Evolutionary conservation across 2,797 vertebrate species (phyloP).

Genomic region (Florisuga fusca): DNA sequence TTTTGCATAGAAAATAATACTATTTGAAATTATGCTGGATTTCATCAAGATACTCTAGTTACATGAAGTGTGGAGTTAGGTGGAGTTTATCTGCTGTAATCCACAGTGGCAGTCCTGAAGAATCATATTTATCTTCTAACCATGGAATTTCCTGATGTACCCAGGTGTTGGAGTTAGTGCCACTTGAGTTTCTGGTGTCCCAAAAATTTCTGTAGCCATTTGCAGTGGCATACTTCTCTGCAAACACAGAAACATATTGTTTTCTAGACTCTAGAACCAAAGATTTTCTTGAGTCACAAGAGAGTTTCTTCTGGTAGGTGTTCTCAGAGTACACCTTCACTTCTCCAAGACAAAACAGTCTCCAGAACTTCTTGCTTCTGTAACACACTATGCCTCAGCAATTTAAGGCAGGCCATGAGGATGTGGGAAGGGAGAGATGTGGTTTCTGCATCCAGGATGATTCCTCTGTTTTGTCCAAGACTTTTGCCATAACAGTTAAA

Average conservation of each 20-base stretch:
- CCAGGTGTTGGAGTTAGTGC: neutral
- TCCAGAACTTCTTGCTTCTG: neutral
- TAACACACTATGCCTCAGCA: neutral
- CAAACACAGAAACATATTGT: neutral
- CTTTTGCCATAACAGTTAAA: fast-evolving
- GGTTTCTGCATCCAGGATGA: neutral
- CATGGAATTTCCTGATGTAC: neutral
- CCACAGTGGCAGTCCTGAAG: neutral
- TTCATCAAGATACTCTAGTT: neutral
- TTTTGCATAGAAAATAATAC: neutral
- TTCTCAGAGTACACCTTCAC: neutral
- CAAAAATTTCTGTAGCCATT: neutral
- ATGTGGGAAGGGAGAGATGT: neutral
- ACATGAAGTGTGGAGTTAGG: fast-evolving
- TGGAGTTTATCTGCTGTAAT: neutral
- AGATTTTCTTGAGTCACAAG: neutral
- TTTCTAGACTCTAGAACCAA: neutral
- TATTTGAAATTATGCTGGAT: neutral
- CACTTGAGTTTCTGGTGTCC: neutral
- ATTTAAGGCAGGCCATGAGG: neutral
- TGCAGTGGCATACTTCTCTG: neutral
- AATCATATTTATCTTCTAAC: neutral
- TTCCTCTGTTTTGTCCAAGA: neutral
- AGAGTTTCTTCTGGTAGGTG: neutral
- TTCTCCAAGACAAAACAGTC: neutral